Evolutionary conservation across 2,797 vertebrate genomes (phyloP).

Genomic region (Enteromius argenteus): DNA sequence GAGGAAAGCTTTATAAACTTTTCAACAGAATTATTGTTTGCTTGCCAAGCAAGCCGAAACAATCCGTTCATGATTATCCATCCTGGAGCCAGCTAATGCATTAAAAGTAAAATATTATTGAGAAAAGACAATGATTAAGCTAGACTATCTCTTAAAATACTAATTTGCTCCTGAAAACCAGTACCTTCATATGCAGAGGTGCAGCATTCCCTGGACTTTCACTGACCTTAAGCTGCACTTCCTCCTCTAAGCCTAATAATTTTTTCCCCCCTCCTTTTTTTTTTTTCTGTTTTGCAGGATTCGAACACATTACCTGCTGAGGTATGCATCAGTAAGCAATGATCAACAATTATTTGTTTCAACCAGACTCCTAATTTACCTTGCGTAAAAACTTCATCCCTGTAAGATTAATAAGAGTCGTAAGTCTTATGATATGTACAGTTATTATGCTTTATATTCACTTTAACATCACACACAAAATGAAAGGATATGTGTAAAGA

Average conservation of each 20-base stretch:
- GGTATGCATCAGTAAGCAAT: background rate
- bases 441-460: background rate
- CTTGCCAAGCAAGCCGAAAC: background rate
- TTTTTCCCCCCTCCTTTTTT: background rate
- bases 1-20: background rate
- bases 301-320: background rate
- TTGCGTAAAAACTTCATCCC: background rate
- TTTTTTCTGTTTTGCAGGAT: background rate
- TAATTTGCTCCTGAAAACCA: conserved; percentile 4
- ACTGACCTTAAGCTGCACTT: conserved; percentile 11
- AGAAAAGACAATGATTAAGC: background rate
- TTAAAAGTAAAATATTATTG: background rate
- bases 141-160: background rate
- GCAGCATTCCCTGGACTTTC: conserved; percentile 6
- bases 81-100: background rate
- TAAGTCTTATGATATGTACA: background rate
- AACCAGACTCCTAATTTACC: background rate
- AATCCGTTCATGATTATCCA: conserved; percentile 20
- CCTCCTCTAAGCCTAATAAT: background rate
- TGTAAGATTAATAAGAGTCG: background rate
- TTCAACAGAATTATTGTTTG: conserved; percentile 3
- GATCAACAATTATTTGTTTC: conserved; percentile 2
- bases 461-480: background rate
- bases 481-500: background rate
- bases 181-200: background rate